Evolutionary conservation across 2,888 invertebrate species (phyloP), one percentile per base, ranked within the genome.

Genomic region (Drosophila subsilvestris): DNA sequence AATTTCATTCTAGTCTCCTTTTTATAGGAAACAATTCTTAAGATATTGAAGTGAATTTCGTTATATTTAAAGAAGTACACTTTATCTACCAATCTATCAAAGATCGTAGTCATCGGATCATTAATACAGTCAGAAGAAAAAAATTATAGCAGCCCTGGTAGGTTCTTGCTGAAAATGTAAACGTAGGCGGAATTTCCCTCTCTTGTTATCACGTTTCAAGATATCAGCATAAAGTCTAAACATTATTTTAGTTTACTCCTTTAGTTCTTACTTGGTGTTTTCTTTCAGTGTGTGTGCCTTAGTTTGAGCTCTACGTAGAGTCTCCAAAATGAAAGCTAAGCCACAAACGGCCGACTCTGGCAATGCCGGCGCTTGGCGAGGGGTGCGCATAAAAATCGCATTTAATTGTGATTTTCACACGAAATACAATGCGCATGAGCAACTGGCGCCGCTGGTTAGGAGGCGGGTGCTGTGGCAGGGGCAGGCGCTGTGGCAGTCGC

Each of bases 371-470:
- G 73, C 72, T 75, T 74, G 82, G 65, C 48, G 77, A 83, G 85
- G 37, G 37, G 87, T 85, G 83, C 85, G 80, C 83, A 83, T 81
- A 87, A 86, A 88, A 89, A 89, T 87, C 78, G 85, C 90, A 90
- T 88, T 90, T 90, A 90, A 90, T 90, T 90, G 89, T 85, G 85
- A 90, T 90, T 90, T 90, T 90, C 90, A 90, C 90, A 90, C 89
- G 90, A 90, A 89, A 76, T 74, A 83, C 80, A 81, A 85, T 80
- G 88, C 86, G 81, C 84, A 86, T 78, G 79, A 74, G 78, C 87
- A 76, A 70, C 82, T 74, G 83, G 82, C 85, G 85, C 82, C 78
- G 57, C 66, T 71, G 71, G 8, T 57, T 45, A 20, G 27, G 12
- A n/a, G 10, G 27, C 48, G 27, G 43, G 55, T 2, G 14, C 25